A percentile compares a stretch with the other conserved stretches of the same genome.
Conservation (phyloP, 2,113 vertebrate genomes). For the Capreolus pygargus region DNA sequence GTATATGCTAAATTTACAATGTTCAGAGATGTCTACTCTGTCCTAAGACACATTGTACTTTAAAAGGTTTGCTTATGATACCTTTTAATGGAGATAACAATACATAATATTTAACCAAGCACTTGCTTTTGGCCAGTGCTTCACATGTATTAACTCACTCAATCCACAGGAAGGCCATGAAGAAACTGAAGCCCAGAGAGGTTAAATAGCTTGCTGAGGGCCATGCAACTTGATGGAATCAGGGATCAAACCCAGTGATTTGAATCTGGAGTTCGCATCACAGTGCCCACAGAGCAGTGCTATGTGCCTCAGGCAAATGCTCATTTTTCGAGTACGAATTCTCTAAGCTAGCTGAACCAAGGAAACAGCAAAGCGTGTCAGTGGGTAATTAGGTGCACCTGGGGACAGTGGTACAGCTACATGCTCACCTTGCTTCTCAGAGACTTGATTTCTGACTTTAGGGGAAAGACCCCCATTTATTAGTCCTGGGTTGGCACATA, state of each 20-base stretch:
- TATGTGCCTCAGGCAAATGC: accelerated
- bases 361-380: background rate
- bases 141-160: background rate
- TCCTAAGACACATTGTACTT: background rate
- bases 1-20: background rate
- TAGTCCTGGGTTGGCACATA: background rate
- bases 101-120: background rate
- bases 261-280: background rate
- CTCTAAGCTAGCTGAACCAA: background rate
- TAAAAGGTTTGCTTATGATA: background rate
- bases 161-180: background rate
- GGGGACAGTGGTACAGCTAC: background rate
- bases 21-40: background rate
- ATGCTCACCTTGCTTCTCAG: background rate
- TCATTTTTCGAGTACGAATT: background rate
- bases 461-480: background rate
- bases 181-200: background rate
- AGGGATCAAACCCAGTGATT: background rate
- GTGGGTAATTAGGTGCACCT: background rate
- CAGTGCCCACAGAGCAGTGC: background rate
- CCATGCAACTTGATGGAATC: background rate
- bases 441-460: background rate
- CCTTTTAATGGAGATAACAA: background rate
- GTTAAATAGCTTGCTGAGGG: background rate
- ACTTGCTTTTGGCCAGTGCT: background rate